phyloP scores from a whole-genome alignment of 37 sponge, comb jelly and placozoan genomes.

The Aplysina aerophoba region DNA sequence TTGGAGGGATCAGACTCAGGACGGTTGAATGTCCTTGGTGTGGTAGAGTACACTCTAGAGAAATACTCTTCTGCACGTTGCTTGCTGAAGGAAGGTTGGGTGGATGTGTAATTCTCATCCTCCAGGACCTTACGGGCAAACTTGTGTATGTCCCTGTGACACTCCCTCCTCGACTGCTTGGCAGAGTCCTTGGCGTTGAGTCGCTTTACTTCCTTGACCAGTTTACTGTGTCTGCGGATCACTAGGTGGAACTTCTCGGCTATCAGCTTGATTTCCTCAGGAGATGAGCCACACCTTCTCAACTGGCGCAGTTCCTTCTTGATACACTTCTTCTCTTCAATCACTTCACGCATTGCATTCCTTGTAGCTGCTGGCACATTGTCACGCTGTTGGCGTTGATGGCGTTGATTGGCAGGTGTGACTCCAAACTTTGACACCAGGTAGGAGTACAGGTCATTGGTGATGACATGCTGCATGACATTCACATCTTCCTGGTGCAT shows the following conservation, averaged over 20 bases:
- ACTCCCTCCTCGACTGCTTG: constrained; percentile 16
- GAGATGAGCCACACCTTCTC: background rate
- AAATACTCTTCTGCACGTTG: background rate
- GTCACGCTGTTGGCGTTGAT: background rate
- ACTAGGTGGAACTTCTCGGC: background rate
- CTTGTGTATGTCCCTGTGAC: constrained; percentile 21
- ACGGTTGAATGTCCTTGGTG: background rate
- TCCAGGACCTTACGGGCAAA: constrained; percentile 25
- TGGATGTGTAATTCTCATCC: background rate
- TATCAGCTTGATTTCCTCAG: background rate
- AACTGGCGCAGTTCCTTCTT: background rate
- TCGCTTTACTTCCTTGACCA: background rate
- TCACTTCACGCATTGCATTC: background rate
- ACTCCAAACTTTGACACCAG: background rate
- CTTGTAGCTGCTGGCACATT: background rate
- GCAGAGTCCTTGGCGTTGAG: background rate
- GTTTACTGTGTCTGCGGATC: background rate
- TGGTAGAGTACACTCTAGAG: background rate
- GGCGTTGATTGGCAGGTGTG: background rate
- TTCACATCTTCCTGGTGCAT: background rate
- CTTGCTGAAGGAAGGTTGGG: background rate
- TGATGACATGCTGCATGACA: constrained; percentile 13
- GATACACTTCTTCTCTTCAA: background rate
- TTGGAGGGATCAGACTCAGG: too few relatives aligned
- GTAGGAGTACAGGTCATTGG: background rate